Percentiles rank a stretch among this genome's conserved stretches.
Conservation (phyloP, 2,888 invertebrate species). For the Drosophila anomalata region DNA sequence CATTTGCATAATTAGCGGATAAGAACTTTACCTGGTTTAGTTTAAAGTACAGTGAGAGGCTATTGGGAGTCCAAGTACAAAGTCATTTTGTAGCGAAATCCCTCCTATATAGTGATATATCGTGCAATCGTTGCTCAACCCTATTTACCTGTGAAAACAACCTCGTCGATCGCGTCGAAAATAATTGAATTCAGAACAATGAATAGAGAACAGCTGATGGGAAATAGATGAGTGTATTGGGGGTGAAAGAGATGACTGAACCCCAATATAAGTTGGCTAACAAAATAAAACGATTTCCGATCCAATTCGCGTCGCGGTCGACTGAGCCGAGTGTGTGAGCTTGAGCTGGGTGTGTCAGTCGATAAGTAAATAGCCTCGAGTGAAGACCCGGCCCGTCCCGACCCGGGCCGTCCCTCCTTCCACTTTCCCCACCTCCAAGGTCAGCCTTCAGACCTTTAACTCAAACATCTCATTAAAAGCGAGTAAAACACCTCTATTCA, state of each 20-base stretch:
- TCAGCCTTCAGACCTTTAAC: slow-evolving; percentile 24
- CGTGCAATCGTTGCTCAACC: slow-evolving; percentile 26
- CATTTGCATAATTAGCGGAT: slow-evolving; percentile 48
- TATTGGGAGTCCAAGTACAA: background rate
- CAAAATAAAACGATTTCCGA: slow-evolving; percentile 63
- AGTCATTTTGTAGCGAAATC: background rate
- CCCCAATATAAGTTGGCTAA: slow-evolving; percentile 11
- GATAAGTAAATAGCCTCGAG: slow-evolving; percentile 26
- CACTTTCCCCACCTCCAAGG: slow-evolving; percentile 33
- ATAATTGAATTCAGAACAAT: slow-evolving; percentile 37
- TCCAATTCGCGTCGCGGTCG: slow-evolving; percentile 61
- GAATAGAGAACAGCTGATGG: slow-evolving; percentile 61
- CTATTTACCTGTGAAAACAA: slow-evolving; percentile 47
- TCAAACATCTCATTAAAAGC: slow-evolving; percentile 11
- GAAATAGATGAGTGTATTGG: slow-evolving; percentile 25
- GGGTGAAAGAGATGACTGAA: slow-evolving; percentile 4
- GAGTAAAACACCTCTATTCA: background rate
- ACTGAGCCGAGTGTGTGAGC: slow-evolving; percentile 43
- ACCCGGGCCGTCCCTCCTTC: background rate
- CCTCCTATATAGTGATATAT: background rate
- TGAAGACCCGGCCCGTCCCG: slow-evolving; percentile 29
- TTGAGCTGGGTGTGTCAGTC: slow-evolving; percentile 53
- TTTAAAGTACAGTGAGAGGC: slow-evolving; percentile 12
- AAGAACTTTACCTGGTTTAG: slow-evolving; percentile 15
- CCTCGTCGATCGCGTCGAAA: slow-evolving; percentile 51